phyloP scores from a whole-genome alignment of 2,797 vertebrate genomes.

The Stomatorhinus walkeri region DNA sequence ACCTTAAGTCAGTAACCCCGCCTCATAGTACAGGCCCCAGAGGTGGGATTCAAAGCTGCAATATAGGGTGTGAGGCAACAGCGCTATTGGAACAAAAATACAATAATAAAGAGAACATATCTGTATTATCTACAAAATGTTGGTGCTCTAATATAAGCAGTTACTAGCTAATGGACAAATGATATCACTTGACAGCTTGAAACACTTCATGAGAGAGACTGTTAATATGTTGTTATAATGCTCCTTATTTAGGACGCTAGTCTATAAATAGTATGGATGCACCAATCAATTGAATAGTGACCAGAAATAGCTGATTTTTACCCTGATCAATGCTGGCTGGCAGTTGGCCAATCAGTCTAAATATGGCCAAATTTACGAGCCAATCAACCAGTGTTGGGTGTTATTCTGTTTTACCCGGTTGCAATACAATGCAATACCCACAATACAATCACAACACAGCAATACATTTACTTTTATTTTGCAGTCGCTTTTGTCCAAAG shows the following conservation, averaged over 20 bases:
- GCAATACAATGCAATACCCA: neutral
- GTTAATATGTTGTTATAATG: neutral
- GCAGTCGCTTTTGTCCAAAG: neutral
- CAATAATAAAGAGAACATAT: neutral
- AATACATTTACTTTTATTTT: neutral
- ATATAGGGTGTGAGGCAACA: neutral
- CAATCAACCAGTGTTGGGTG: neutral
- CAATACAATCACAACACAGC: neutral
- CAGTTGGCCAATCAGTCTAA: neutral
- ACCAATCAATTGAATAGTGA: neutral
- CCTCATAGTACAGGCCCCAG: too few relatives aligned
- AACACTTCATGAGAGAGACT: neutral
- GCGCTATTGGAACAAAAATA: neutral
- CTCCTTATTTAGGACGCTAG: neutral
- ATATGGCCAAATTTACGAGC: neutral
- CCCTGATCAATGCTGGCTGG: neutral
- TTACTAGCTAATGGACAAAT: neutral
- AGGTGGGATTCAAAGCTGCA: neutral
- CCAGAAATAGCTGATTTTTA: neutral
- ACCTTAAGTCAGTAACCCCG: too few relatives aligned
- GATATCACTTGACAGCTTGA: neutral
- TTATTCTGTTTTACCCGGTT: neutral
- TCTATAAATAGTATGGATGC: neutral
- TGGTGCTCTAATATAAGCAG: neutral
- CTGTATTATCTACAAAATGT: neutral